These are phyloP conservation scores for Iselma pallidipennis DNA, from an alignment of 2,888 invertebrate genomes.

Conservation along the genomic window DNA sequence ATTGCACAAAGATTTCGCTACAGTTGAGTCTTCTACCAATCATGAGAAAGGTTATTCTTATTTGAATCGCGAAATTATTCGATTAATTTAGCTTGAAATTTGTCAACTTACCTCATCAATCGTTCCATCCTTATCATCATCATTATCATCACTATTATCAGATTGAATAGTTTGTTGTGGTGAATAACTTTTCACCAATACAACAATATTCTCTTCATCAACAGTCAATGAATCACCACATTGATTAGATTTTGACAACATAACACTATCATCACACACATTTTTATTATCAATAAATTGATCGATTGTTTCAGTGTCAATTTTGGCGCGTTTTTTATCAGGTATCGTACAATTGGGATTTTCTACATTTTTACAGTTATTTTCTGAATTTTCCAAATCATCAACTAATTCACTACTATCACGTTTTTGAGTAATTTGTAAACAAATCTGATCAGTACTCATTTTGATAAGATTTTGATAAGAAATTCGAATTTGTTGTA, in stretches of 20 bases:
- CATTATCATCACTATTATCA: constrained; percentile 8
- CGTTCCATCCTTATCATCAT: not conserved
- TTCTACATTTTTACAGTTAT: not conserved
- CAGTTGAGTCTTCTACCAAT: too few species aligned
- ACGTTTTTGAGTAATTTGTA: not conserved
- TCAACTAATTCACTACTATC: not conserved
- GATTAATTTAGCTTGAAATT: too few species aligned
- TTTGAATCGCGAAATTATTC: too few species aligned
- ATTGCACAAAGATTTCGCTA: too few species aligned
- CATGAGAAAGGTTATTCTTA: too few species aligned
- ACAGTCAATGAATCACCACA: constrained; percentile 38
- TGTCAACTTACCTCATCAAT: not conserved
- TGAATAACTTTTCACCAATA: constrained; percentile 34
- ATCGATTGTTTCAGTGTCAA: not conserved
- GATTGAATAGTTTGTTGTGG: constrained; percentile 25
- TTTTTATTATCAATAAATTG: not conserved
- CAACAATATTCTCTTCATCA: constrained; percentile 42
- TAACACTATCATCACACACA: not conserved
- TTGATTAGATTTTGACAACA: constrained; percentile 21
- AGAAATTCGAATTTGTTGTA: not conserved
- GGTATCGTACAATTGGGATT: not conserved
- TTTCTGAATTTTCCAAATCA: not conserved
- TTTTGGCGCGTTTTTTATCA: not conserved
- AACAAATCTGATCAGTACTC: not conserved
- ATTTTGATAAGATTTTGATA: not conserved